Evolutionary conservation across 2,797 vertebrate genomes (phyloP).

Genomic region (Poecilia gillii): DNA sequence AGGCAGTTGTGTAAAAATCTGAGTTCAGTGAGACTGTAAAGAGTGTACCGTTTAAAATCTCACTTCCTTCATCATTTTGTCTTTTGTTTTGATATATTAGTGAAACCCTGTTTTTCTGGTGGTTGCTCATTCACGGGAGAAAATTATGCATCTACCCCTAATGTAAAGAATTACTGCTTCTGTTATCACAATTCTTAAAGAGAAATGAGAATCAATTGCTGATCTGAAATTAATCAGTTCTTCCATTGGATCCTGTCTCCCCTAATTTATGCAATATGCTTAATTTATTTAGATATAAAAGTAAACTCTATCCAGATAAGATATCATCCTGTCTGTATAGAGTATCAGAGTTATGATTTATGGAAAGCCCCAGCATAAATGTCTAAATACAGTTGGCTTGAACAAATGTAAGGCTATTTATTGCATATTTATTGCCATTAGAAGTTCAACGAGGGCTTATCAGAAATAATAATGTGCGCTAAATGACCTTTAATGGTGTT

Average conservation of each 20-base stretch:
- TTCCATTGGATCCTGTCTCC: background rate
- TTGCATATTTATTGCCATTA: background rate
- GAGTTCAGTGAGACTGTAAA: background rate
- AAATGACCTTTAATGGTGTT: constrained; percentile 2
- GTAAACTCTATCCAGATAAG: background rate
- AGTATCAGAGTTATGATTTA: background rate
- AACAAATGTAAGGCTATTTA: background rate
- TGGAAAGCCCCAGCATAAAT: background rate
- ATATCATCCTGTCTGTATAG: background rate
- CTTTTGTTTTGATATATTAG: background rate
- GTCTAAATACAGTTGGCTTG: background rate
- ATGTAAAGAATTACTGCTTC: background rate
- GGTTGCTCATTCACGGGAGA: background rate
- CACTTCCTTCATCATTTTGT: background rate
- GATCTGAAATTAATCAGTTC: background rate
- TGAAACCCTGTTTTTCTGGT: background rate
- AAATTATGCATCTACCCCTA: background rate
- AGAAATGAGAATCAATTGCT: background rate
- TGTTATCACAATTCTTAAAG: background rate
- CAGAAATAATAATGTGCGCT: background rate
- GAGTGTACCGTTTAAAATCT: background rate
- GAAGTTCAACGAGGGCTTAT: background rate
- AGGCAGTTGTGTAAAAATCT: background rate
- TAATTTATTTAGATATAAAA: constrained; percentile 24
- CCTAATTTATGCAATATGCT: constrained; percentile 8